Evolutionary conservation across 2,888 invertebrate genomes (phyloP), one percentile per base, ranked within the genome.

Genomic region (Athalia cordata): DNA sequence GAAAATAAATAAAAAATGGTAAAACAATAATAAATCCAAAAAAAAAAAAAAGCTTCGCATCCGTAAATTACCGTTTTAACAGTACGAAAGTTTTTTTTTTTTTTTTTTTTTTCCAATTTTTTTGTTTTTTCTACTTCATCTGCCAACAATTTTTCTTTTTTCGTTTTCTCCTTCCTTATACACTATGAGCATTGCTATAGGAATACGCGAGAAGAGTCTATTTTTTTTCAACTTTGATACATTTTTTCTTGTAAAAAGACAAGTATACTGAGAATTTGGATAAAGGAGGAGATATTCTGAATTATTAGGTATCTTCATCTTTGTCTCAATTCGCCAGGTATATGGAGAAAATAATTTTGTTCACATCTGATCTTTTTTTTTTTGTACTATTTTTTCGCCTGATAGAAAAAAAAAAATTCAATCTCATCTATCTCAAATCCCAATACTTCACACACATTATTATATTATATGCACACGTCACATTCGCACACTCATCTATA

Each of bases 101-200:
- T 50, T 78, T 66, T 50, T 77, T 77, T 72, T 65, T 78, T 74
- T 50, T n/a, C n/a, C n/a, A 50, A 15, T 62, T 65, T 50, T 62
- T 79, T 65, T 62, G 74, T 50, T 77, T 74, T 77, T 79, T 64
- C 15, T 77, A 65, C 59, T 78, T 79, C 66, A 49, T 79, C 62
- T 79, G 74, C 77, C 61, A 80, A 79, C 80, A 79, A 15, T 77
- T 77, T 29, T 77, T 78, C 77, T 74, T 79, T 78, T n/a, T 11
- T 9, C 43, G 8, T 9, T 29, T 62, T 9, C 43, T 29, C 11
- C 9, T 29, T 13, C 61, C 29, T 29, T 61, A 29, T 3, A 61
- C 4, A 29, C 29, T 61, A 0, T 15, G 3, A 29, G 15, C 29
- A 8, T n/a, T n/a, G n/a, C n/a, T 4, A 61, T 61, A 9, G 9